Conservation (phyloP, 2,797 vertebrate genomes). For the Macroramphosus scolopax region DNA sequence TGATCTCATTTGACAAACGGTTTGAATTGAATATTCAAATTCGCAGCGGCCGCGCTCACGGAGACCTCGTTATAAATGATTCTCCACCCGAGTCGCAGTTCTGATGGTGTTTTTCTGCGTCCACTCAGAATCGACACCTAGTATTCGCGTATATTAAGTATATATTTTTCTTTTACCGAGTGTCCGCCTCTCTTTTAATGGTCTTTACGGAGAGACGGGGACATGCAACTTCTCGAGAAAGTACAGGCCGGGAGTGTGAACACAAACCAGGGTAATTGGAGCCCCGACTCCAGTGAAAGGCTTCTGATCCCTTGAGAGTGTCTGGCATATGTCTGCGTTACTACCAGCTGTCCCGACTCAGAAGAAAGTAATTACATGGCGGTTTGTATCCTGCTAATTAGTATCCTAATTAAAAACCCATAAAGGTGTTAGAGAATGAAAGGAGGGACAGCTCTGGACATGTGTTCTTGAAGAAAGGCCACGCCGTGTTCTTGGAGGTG, state of each 20-base stretch:
- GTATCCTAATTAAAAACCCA: slow-evolving; percentile 59
- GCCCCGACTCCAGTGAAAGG: slow-evolving; percentile 48
- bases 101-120: too few species aligned
- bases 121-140: too few species aligned
- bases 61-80: too few species aligned
- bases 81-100: too few species aligned
- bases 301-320: slow-evolving; percentile 44
- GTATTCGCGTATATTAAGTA: too few species aligned
- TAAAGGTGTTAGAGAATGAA: slow-evolving; percentile 30
- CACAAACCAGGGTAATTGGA: slow-evolving; percentile 62
- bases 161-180: too few species aligned
- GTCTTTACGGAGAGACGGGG: slow-evolving; percentile 28
- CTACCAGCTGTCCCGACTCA: slow-evolving; percentile 58
- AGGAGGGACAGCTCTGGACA: slow-evolving; percentile 8
- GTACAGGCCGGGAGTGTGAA: slow-evolving; percentile 26
- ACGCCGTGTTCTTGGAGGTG: too few species aligned
- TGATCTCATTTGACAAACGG: slow-evolving; percentile 10
- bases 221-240: slow-evolving; percentile 17
- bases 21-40: background rate
- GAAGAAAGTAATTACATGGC: slow-evolving; percentile 65
- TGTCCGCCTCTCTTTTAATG: slow-evolving; percentile 9
- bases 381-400: slow-evolving; percentile 70
- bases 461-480: too few species aligned
- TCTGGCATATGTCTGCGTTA: slow-evolving; percentile 56
- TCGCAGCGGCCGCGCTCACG: background rate